Conservation (phyloP, 1,140 invertebrate species). For the Drosophila malerkotliana region DNA sequence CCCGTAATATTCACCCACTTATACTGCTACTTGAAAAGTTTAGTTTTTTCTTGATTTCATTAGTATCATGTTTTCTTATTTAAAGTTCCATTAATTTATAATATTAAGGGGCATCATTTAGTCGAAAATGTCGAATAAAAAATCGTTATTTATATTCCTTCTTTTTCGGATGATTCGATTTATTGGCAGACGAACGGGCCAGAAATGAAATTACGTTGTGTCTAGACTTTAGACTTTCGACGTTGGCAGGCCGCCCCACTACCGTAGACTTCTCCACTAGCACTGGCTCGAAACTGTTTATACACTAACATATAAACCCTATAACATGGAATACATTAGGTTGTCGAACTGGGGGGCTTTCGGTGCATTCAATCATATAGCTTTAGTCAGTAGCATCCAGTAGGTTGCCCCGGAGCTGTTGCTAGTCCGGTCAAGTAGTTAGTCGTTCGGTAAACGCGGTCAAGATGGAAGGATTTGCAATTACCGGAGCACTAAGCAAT, state of each 20-base stretch:
- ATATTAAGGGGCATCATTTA: not conserved
- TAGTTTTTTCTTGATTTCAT: not conserved
- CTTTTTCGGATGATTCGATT: conserved; percentile 60
- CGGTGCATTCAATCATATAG: conserved; percentile 37
- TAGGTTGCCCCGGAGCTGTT: conserved; percentile 14
- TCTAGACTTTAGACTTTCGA: conserved; percentile 54
- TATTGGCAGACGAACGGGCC: conserved; percentile 61
- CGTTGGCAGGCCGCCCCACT: conserved; percentile 3
- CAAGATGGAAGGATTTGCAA: conserved; percentile 51
- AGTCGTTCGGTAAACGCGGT: conserved; percentile 49
- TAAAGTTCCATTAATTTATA: not conserved
- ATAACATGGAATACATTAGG: conserved; percentile 12
- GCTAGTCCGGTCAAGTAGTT: conserved; percentile 28
- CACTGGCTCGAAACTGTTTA: not conserved
- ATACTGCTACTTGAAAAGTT: not conserved
- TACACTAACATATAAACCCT: not conserved
- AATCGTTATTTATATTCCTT: not conserved
- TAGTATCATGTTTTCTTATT: not conserved
- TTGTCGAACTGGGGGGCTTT: conserved; percentile 16
- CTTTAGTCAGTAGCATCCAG: conserved; percentile 17
- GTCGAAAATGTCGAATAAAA: conserved; percentile 1
- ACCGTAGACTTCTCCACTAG: not conserved
- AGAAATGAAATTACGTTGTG: conserved; percentile 72
- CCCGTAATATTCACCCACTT: too few species aligned
- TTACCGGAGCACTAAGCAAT: conserved; percentile 23